phyloP scores from a whole-genome alignment of 2,888 invertebrate species.

The Eilema depressum region DNA sequence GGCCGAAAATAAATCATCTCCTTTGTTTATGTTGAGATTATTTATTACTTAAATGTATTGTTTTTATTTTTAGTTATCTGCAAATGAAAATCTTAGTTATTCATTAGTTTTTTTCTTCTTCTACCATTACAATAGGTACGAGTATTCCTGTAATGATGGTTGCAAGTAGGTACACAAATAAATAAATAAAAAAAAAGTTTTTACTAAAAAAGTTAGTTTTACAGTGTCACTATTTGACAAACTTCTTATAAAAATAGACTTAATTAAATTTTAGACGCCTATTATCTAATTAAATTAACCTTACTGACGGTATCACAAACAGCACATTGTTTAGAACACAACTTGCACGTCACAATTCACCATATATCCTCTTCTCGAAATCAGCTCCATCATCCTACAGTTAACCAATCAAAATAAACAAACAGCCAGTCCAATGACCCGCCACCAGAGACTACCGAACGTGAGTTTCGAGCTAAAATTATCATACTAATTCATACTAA shows the following conservation, averaged over 20 bases:
- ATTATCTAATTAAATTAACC: neutral
- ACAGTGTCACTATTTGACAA: neutral
- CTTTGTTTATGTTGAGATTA: too few relatives aligned
- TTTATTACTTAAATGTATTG: neutral
- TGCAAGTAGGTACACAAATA: too few relatives aligned
- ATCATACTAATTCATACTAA: slow-evolving; percentile 7
- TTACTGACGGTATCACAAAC: neutral
- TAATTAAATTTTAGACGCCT: neutral
- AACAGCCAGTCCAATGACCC: slow-evolving; percentile 5
- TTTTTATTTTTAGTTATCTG: neutral
- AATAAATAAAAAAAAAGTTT: too few relatives aligned
- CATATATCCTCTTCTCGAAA: slow-evolving; percentile 5
- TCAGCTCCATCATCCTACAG: slow-evolving; percentile 13
- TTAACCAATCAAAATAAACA: slow-evolving; percentile 1
- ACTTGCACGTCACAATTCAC: neutral
- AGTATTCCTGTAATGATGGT: too few relatives aligned
- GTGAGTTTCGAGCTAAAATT: neutral
- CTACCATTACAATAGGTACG: too few relatives aligned
- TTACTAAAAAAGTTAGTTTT: neutral
- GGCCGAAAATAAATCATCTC: too few relatives aligned
- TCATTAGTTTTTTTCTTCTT: too few relatives aligned
- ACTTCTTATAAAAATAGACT: neutral
- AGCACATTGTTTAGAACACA: neutral
- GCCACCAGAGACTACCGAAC: neutral
- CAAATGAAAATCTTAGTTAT: neutral